Evolutionary conservation across 2,113 vertebrate genomes (phyloP), one percentile per base, ranked within the genome.

Genomic region (Pangasianodon gigas): DNA sequence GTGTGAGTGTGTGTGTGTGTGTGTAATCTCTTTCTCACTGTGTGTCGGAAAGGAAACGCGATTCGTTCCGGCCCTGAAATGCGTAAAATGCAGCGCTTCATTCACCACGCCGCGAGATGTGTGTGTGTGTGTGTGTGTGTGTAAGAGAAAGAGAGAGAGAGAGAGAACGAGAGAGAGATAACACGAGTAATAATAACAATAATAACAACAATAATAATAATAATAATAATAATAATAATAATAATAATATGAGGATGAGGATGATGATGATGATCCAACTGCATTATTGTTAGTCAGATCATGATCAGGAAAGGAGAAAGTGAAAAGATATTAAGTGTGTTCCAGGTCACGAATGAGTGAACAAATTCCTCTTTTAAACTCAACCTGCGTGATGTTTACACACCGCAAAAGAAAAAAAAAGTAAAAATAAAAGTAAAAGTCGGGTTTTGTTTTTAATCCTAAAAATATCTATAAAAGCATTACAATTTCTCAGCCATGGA

Each of bases 1-100:
- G 60, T 69, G 67, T 41, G 65, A 13, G 69, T 56, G 67, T 58
- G 69, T 58, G 67, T 56, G 32, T 58, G 48, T 87, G 69, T 87
- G 67, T 52, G 46, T 86, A 37, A 71, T 71, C 44, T 69, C 48
- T 86, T 52, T 74, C n/a, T 71, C 29, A 44, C 41, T 51, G 44
- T 86, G 87, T 80, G 80, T 82, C 83, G 88, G 87, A 93, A 92
- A 95, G 95, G 94, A 97, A 98, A 97, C 93, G 90, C 92, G 95
- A 98, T 98, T 98, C 96, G 96, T 97, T 98, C 96, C 96, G 96
- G 95, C 94, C 94, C 94, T 93, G 91, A 95, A 93, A 95, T 95
- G 93, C 94, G 95, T 93, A 87, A 95, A 96, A 96, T 96, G 95
- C 94, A 91, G 95, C 93, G 92, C 96, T 95, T 96, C 97, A 97